Conservation (phyloP, 2,113 vertebrate species). For the Pontoporia blainvillei region DNA sequence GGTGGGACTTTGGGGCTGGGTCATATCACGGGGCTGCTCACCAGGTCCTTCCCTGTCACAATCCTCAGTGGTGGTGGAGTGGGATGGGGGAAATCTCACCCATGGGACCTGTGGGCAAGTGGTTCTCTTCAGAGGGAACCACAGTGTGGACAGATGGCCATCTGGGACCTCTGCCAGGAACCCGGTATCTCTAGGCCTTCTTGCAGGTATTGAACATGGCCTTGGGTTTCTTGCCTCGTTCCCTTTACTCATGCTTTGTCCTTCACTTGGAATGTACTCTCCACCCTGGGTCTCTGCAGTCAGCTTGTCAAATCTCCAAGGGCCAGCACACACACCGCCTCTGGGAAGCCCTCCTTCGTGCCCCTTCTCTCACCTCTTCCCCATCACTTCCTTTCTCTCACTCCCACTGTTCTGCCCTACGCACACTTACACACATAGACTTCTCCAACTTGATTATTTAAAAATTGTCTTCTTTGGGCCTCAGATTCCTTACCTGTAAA, state of each 20-base stretch:
- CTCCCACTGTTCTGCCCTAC: neutral
- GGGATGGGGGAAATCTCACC: neutral
- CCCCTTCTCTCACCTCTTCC: neutral
- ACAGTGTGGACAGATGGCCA: neutral
- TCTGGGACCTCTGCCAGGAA: neutral
- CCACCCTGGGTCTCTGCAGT: neutral
- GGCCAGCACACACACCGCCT: accelerated
- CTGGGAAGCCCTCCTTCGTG: neutral
- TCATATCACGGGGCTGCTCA: neutral
- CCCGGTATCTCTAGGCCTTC: neutral
- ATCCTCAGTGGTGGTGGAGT: neutral
- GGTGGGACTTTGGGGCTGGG: neutral
- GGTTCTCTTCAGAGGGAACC: neutral
- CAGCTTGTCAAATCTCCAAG: neutral
- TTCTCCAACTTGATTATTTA: neutral
- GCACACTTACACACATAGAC: neutral
- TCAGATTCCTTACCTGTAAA: neutral
- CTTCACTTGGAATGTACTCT: neutral
- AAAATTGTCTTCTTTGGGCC: neutral
- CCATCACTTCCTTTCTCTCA: neutral
- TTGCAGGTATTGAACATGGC: neutral
- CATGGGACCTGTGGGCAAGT: neutral
- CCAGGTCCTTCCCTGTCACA: neutral
- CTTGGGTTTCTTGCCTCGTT: neutral
- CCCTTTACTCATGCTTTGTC: neutral